These are phyloP conservation scores for Puntigrus tetrazona DNA, from an alignment of 2,113 vertebrate genomes.

Conservation along the genomic window DNA sequence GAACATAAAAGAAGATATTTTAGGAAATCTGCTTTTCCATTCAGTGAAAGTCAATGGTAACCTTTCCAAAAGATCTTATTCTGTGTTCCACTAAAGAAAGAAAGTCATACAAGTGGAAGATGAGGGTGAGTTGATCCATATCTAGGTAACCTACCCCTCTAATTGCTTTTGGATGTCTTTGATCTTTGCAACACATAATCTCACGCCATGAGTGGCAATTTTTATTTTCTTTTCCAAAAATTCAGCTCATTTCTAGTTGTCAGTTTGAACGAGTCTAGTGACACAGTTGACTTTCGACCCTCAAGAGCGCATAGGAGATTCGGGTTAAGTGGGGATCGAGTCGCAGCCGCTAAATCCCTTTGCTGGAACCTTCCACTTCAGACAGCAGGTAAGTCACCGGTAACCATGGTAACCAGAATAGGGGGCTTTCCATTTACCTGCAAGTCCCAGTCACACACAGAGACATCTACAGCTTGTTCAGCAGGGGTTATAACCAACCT, in stretches of 20 bases:
- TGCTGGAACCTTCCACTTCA: slow-evolving; percentile 9
- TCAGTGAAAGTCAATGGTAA: too few species aligned
- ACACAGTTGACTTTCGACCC: slow-evolving; percentile 28
- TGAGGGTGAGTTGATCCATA: too few species aligned
- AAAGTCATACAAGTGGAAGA: too few species aligned
- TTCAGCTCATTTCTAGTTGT: not conserved
- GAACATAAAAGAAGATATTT: too few species aligned
- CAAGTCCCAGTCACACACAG: not conserved
- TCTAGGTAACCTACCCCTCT: too few species aligned
- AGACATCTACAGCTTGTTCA: slow-evolving; percentile 3
- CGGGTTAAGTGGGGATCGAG: slow-evolving; percentile 44
- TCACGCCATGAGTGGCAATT: not conserved
- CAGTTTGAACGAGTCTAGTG: not conserved
- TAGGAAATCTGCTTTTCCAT: too few species aligned
- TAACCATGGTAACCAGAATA: slow-evolving; percentile 34
- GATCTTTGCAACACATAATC: not conserved
- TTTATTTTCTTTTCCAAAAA: not conserved
- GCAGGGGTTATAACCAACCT: not conserved
- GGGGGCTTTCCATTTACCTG: slow-evolving; percentile 29
- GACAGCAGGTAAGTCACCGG: slow-evolving; percentile 14
- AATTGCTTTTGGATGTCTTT: too few species aligned
- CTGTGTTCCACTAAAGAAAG: too few species aligned
- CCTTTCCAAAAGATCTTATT: too few species aligned
- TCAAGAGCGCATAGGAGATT: slow-evolving; percentile 25
- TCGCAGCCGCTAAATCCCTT: not conserved